Conservation (phyloP, 2,113 vertebrate species). For the Conger conger region DNA sequence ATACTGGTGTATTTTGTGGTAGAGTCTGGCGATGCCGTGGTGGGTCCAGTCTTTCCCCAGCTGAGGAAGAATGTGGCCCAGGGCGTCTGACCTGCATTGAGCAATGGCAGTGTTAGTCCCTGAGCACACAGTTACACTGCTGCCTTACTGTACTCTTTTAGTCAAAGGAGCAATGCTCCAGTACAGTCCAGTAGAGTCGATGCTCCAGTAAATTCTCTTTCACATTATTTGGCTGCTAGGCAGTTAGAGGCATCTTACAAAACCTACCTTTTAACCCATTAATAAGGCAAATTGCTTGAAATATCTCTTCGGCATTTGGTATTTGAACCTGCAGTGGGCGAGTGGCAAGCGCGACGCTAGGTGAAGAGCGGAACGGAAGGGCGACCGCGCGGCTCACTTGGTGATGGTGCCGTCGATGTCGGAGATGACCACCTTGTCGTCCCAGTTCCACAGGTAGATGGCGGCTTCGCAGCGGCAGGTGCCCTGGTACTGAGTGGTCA, state of each 20-base stretch:
- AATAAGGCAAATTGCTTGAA: too few relatives aligned
- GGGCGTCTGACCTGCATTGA: constrained; percentile 81
- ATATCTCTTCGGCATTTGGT: too few relatives aligned
- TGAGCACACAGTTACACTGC: background rate
- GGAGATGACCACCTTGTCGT: constrained; percentile 88
- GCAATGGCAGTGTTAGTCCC: background rate
- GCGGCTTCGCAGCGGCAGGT: constrained; percentile 90
- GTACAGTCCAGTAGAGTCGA: too few relatives aligned
- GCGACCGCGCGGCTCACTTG: constrained; percentile 68
- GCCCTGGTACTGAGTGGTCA: constrained; percentile 94
- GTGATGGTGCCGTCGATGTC: constrained; percentile 97
- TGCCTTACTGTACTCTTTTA: too few relatives aligned
- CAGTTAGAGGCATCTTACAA: too few relatives aligned
- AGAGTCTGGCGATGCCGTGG: constrained; percentile 86
- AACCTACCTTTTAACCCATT: too few relatives aligned
- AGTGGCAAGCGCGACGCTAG: background rate
- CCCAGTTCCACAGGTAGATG: constrained; percentile 94
- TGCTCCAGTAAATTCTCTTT: too few relatives aligned
- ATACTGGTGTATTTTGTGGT: constrained; percentile 92
- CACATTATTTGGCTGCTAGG: too few relatives aligned
- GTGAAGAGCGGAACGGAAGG: too few relatives aligned
- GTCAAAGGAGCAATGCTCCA: too few relatives aligned
- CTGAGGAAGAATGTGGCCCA: constrained; percentile 91
- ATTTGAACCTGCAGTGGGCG: too few relatives aligned
- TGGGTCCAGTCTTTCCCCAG: constrained; percentile 97